A percentile compares a stretch with the other conserved stretches of the same genome.
Evolutionary conservation across 1,140 invertebrate genomes (phyloP).

Genomic region (Papilio glaucus): DNA sequence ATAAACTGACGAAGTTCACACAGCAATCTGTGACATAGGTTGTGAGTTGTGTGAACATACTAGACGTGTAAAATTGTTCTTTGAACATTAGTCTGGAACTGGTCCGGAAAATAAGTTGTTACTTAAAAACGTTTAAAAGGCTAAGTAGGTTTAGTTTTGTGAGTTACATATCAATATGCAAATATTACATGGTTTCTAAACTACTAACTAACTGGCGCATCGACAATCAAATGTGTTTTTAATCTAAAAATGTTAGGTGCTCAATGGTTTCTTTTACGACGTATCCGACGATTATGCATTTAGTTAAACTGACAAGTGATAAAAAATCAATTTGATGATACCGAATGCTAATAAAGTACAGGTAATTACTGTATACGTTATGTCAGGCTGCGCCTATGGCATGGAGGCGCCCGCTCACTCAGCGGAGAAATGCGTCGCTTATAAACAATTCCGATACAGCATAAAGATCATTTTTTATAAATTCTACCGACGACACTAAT

Average conservation of each 20-base stretch:
- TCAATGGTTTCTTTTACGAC: conserved; percentile 60
- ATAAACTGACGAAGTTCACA: too few relatives aligned
- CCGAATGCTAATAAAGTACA: conserved; percentile 58
- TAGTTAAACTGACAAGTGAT: conserved; percentile 57
- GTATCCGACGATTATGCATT: conserved; percentile 56
- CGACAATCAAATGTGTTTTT: conserved; percentile 59
- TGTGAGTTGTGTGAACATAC: neutral
- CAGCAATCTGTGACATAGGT: neutral
- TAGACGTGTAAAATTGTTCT: neutral
- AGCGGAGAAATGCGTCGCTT: conserved; percentile 37
- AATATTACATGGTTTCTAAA: conserved; percentile 52
- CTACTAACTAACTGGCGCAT: conserved; percentile 40
- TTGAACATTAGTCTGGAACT: neutral
- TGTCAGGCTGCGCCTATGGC: conserved; percentile 42
- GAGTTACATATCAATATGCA: conserved; percentile 48
- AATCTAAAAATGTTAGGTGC: conserved; percentile 59
- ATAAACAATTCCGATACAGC: conserved; percentile 35
- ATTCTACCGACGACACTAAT: conserved; percentile 58
- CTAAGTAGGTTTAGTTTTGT: conserved; percentile 31
- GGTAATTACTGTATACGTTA: conserved; percentile 59
- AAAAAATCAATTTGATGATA: conserved; percentile 64
- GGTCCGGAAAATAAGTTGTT: conserved; percentile 25
- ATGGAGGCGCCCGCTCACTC: conserved; percentile 40
- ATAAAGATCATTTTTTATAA: conserved; percentile 44
- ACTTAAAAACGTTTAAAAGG: conserved; percentile 16